Percentiles rank a stretch among this genome's conserved stretches.
Evolutionary conservation across 2,113 vertebrate genomes (phyloP).

Genomic region (Forbesichthys agassizii): DNA sequence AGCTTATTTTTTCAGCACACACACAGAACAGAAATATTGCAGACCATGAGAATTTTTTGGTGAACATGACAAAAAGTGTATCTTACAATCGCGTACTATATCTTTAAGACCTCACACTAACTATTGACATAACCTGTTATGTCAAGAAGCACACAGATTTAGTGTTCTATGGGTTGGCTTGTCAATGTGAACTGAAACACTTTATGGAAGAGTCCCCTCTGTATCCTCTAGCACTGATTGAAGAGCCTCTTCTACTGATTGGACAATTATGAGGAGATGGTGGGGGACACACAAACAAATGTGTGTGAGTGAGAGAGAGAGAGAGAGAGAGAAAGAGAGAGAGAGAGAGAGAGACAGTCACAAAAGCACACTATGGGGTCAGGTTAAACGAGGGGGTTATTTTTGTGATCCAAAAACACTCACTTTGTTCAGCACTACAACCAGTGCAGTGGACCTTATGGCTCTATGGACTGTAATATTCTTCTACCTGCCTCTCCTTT

Average conservation of each 20-base stretch:
- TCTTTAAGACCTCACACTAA: no score
- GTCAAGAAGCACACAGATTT: no score
- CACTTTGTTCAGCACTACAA: conserved; percentile 13
- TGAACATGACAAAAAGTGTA: no score
- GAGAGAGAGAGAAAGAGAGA: neutral
- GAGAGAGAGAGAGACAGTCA: neutral
- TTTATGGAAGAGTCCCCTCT: conserved; percentile 20
- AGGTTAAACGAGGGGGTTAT: neutral
- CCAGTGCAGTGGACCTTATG: conserved; percentile 50
- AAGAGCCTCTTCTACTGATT: conserved; percentile 67
- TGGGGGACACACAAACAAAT: neutral
- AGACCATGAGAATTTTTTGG: no score
- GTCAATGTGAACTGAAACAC: conserved; percentile 51
- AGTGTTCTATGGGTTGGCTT: conserved; percentile 16
- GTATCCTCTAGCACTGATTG: conserved; percentile 51
- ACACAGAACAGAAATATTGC: no score
- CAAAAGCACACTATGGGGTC: neutral
- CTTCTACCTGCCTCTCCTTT: conserved; percentile 49
- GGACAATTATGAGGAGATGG: conserved; percentile 48
- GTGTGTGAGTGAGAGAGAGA: neutral
- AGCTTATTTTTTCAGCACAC: no score
- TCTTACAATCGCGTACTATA: no score
- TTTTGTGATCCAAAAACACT: neutral
- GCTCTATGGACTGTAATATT: conserved; percentile 42
- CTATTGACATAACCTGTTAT: no score